Evolutionary conservation across 2,888 invertebrate species (phyloP).

Genomic region (Lissocephala sabroskyi): DNA sequence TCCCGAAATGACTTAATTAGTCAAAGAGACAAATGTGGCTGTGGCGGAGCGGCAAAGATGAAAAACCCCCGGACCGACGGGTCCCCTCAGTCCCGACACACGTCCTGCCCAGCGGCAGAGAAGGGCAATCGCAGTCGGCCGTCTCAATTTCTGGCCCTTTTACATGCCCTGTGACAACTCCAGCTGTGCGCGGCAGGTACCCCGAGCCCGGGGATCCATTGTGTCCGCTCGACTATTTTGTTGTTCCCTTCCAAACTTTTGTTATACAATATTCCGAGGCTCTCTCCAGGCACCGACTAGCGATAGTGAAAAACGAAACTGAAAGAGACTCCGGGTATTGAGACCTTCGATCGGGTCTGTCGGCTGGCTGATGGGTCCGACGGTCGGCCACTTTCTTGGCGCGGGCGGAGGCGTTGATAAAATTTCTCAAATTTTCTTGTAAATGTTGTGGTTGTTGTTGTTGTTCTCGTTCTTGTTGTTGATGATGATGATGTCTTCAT

Average conservation of each 20-base stretch:
- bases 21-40: conserved; percentile 1
- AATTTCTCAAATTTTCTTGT: conserved; percentile 35
- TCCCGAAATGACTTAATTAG: conserved; percentile 67
- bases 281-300: too few relatives aligned
- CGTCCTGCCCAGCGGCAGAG: too few relatives aligned
- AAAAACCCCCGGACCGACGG: conserved; percentile 15
- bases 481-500: conserved; percentile 43
- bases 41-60: conserved; percentile 39
- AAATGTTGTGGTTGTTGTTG: conserved; percentile 1
- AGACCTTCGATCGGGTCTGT: too few relatives aligned
- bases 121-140: conserved; percentile 22
- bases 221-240: not conserved
- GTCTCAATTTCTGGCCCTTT: conserved; percentile 57
- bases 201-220: too few relatives aligned
- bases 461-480: conserved; percentile 15
- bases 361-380: not conserved
- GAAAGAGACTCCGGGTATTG: conserved; percentile 7
- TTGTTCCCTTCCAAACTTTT: conserved; percentile 43
- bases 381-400: not conserved
- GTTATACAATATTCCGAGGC: conserved; percentile 62
- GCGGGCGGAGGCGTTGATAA: conserved; percentile 3
- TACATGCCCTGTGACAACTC: conserved; percentile 70
- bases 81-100: too few relatives aligned
- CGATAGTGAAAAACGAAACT: not conserved
- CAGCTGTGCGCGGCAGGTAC: conserved; percentile 66